Evolutionary conservation across 2,888 invertebrate genomes (phyloP).

Genomic region (Scaptomyza tumidula): DNA sequence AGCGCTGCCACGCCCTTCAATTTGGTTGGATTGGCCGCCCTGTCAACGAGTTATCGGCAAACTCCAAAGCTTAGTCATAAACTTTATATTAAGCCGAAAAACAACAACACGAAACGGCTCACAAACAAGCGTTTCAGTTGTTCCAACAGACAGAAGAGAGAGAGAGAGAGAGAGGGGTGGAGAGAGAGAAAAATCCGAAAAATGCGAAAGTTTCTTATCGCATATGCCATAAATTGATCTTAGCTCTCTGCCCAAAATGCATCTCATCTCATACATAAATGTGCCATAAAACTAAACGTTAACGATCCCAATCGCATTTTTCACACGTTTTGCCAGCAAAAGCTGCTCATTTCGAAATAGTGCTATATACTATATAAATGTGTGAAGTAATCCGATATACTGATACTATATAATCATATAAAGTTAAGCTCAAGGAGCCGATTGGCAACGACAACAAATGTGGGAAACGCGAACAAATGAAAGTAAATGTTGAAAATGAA

Average conservation of each 20-base stretch:
- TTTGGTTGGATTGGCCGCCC: conserved; percentile 3
- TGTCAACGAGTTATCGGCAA: conserved; percentile 31
- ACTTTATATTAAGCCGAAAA: conserved; percentile 40
- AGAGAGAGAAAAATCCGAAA: conserved; percentile 26
- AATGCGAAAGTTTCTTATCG: conserved; percentile 72
- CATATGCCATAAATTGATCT: conserved; percentile 34
- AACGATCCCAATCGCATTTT: conserved; percentile 28
- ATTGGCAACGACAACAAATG: not conserved
- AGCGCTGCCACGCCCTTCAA: conserved; percentile 45
- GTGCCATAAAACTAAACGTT: conserved; percentile 44
- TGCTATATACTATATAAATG: not conserved
- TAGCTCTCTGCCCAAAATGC: not conserved
- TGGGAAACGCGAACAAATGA: not conserved
- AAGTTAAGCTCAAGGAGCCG: not conserved
- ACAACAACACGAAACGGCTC: conserved; percentile 2
- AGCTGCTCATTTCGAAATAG: not conserved
- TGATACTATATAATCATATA: not conserved
- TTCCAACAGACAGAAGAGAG: conserved; percentile 3
- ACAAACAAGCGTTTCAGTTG: conserved; percentile 31
- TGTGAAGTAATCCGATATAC: conserved; percentile 1
- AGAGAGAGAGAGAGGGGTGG: not conserved
- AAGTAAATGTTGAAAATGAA: not conserved
- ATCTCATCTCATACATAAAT: conserved; percentile 52
- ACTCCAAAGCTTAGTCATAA: conserved; percentile 45
- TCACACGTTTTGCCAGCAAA: conserved; percentile 50